Conservation (phyloP, 1,140 invertebrate species). For the Monochamus saltuarius region DNA sequence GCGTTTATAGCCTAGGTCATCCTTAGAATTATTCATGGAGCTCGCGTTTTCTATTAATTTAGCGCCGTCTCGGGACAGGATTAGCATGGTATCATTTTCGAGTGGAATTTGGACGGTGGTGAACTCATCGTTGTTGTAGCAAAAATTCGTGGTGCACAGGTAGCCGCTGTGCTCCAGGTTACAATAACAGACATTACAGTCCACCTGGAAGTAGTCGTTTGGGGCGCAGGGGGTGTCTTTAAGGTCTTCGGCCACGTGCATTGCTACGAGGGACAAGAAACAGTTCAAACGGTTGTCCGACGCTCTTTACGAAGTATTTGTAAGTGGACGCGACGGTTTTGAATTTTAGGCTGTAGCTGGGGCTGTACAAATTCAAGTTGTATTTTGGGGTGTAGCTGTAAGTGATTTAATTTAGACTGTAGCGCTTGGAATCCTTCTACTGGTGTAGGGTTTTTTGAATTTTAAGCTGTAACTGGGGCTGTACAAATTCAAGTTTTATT, state of each 20-base stretch:
- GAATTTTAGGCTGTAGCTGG: no score
- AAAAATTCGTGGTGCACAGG: constrained; percentile 50
- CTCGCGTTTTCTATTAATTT: constrained; percentile 8
- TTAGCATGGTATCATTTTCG: not conserved
- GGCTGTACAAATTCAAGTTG: no score
- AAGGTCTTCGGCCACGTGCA: constrained; percentile 30
- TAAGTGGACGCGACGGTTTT: no score
- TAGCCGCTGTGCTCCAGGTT: constrained; percentile 53
- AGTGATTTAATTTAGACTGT: no score
- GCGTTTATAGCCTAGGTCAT: no score
- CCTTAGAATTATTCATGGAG: not conserved
- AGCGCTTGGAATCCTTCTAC: no score
- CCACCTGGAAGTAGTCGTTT: constrained; percentile 53
- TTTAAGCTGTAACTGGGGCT: no score
- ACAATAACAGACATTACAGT: constrained; percentile 58
- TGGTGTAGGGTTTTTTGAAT: no score
- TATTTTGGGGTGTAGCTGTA: no score
- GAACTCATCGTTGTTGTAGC: not conserved
- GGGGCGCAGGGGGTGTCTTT: constrained; percentile 50
- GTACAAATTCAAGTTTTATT: no score
- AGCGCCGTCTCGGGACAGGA: not conserved
- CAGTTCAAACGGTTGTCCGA: not conserved
- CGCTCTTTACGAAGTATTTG: not conserved
- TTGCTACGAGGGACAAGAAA: constrained; percentile 25
- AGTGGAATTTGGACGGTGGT: no score